Conservation (phyloP, 2,888 invertebrate genomes). For the Drosophila putrida region DNA sequence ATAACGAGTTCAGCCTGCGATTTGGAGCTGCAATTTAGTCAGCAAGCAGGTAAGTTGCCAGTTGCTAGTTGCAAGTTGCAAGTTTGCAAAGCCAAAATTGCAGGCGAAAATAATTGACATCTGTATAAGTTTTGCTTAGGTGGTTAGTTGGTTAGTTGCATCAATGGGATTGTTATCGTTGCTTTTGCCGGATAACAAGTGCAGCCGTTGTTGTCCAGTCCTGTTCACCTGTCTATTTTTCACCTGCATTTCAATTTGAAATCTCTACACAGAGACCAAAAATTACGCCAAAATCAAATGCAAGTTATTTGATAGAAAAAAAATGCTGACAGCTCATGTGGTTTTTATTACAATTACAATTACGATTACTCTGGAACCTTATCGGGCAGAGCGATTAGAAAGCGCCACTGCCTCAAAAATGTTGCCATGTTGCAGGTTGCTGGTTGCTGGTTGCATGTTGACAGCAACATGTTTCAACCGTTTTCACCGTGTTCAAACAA, state of each 20-base stretch:
- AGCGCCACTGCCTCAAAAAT: conserved; percentile 46
- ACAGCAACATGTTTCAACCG: conserved; percentile 78
- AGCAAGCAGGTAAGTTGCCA: conserved; percentile 3
- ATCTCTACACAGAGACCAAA: conserved; percentile 35
- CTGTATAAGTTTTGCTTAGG: conserved; percentile 69
- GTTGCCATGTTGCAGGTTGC: conserved; percentile 56
- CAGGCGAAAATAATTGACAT: conserved; percentile 77
- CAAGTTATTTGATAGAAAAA: conserved; percentile 29
- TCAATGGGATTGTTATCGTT: conserved; percentile 17
- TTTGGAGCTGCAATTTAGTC: conserved; percentile 55
- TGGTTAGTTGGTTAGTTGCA: conserved; percentile 34
- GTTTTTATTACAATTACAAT: conserved; percentile 36
- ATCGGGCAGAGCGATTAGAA: conserved; percentile 52
- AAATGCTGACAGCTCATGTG: conserved; percentile 20
- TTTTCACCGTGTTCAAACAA: conserved; percentile 61
- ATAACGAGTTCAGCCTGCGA: conserved; percentile 50
- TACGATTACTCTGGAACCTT: conserved; percentile 25
- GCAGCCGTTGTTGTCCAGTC: conserved; percentile 41
- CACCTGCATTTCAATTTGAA: conserved; percentile 66
- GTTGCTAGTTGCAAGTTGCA: conserved; percentile 15
- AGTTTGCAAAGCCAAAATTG: conserved; percentile 61
- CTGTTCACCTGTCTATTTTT: conserved; percentile 68
- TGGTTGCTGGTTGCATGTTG: conserved; percentile 61
- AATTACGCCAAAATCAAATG: conserved; percentile 51
- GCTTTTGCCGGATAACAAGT: conserved; percentile 43